phyloP scores from a whole-genome alignment of 1,140 invertebrate genomes.

The Hycleus phaleratus region DNA sequence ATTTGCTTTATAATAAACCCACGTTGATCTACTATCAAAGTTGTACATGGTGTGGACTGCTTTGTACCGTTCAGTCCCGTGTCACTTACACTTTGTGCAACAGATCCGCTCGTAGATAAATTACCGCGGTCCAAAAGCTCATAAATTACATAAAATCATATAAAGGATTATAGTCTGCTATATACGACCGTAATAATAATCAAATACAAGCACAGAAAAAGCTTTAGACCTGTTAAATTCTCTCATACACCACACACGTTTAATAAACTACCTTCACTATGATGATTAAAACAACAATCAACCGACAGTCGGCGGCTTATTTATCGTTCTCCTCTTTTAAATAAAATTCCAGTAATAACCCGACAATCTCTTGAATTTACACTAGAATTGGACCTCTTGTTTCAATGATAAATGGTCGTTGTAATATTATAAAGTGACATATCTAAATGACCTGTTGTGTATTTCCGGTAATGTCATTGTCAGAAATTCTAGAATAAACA shows the following conservation, averaged over 20 bases:
- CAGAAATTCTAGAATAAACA: slow-evolving; percentile 11
- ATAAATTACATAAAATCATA: slow-evolving; percentile 14
- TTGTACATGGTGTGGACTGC: background rate
- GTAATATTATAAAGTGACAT: slow-evolving; percentile 10
- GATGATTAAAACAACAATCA: too few relatives aligned
- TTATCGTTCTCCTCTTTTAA: too few relatives aligned
- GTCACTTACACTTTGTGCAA: slow-evolving; percentile 20
- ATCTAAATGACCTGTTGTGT: slow-evolving; percentile 16
- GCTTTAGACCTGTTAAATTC: too few relatives aligned
- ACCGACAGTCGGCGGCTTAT: too few relatives aligned
- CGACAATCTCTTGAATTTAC: too few relatives aligned
- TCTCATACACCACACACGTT: too few relatives aligned
- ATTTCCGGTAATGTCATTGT: slow-evolving; percentile 3
- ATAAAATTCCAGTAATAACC: too few relatives aligned
- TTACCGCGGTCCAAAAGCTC: slow-evolving; percentile 10
- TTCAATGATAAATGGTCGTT: slow-evolving; percentile 2
- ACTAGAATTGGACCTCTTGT: too few relatives aligned
- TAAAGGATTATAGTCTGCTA: background rate
- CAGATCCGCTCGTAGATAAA: slow-evolving; percentile 17
- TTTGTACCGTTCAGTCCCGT: slow-evolving; percentile 1
- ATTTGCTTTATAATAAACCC: slow-evolving; percentile 16
- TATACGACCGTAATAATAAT: slow-evolving; percentile 6
- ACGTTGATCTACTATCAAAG: slow-evolving; percentile 5
- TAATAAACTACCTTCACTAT: too few relatives aligned
- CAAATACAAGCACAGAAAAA: slow-evolving; percentile 1